Evolutionary conservation across 2,113 vertebrate species (phyloP).

Genomic region (Parus major): DNA sequence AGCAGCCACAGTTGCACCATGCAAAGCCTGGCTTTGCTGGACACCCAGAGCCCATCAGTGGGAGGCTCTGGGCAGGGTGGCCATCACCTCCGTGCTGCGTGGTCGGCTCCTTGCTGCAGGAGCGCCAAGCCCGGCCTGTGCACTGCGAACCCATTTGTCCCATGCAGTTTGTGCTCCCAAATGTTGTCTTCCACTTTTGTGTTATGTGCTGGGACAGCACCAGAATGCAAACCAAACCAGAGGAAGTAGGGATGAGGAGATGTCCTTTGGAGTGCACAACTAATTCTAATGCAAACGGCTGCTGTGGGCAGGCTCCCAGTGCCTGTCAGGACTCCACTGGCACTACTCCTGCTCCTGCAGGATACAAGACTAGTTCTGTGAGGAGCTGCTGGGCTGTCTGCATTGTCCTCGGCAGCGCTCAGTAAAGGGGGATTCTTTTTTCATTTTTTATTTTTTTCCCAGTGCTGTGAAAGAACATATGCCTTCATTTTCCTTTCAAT

Average conservation of each 20-base stretch:
- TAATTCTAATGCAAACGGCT: neutral
- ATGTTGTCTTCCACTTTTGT: neutral
- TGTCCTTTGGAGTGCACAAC: neutral
- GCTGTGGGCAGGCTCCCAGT: neutral
- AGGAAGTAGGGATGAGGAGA: neutral
- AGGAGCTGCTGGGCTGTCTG: neutral
- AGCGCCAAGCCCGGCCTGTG: neutral
- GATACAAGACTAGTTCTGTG: neutral
- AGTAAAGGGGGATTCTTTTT: neutral
- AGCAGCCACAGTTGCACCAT: neutral
- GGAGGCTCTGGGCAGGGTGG: neutral
- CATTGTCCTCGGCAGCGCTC: neutral
- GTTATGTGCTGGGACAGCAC: neutral
- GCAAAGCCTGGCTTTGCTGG: neutral
- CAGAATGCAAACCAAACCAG: neutral
- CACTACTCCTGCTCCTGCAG: neutral
- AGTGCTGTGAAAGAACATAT: neutral
- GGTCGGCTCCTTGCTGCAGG: neutral
- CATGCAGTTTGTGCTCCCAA: fast-evolving
- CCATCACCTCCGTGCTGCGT: neutral
- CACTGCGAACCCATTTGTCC: neutral
- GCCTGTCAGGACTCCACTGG: neutral
- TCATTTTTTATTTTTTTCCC: neutral
- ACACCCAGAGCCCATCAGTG: neutral
- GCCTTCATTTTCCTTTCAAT: neutral